These are phyloP conservation scores for Hypocryptadius cinnamomeus DNA, from an alignment of 2,113 vertebrate genomes.

Conservation along the genomic window DNA sequence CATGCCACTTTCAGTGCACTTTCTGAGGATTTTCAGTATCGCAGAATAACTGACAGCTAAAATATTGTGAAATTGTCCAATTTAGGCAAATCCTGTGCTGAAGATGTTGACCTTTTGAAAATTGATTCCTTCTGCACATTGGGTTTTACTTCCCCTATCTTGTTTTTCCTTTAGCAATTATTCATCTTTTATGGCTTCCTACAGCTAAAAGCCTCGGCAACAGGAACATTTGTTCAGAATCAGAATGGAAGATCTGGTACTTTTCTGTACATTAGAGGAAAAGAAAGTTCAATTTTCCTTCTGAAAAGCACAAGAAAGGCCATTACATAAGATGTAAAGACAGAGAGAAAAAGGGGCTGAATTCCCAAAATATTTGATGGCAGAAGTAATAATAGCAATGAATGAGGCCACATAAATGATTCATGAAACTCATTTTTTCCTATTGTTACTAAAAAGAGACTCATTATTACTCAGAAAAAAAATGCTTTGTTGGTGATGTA, in stretches of 20 bases:
- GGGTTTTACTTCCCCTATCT: slow-evolving; percentile 21
- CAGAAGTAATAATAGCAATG: slow-evolving; percentile 52
- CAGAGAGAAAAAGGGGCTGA: slow-evolving; percentile 35
- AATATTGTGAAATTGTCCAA: slow-evolving; percentile 15
- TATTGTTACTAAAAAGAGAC: slow-evolving; percentile 48
- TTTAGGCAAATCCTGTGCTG: slow-evolving; percentile 19
- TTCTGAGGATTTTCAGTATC: neutral
- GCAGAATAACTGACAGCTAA: slow-evolving; percentile 3
- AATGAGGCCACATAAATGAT: slow-evolving; percentile 51
- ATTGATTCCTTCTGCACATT: slow-evolving; percentile 15
- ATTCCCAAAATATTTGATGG: slow-evolving; percentile 61
- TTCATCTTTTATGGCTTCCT: slow-evolving; percentile 51
- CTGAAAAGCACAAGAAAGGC: slow-evolving; percentile 53
- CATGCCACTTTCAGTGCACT: neutral
- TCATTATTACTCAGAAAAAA: slow-evolving; percentile 46
- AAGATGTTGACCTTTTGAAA: slow-evolving; percentile 49
- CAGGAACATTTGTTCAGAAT: slow-evolving; percentile 41
- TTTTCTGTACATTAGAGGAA: slow-evolving; percentile 48
- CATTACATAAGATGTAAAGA: slow-evolving; percentile 47
- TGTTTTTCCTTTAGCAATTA: slow-evolving; percentile 49
- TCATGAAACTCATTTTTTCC: slow-evolving; percentile 45
- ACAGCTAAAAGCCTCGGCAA: slow-evolving; percentile 37
- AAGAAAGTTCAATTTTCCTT: slow-evolving; percentile 59
- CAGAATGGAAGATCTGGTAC: slow-evolving; percentile 48
- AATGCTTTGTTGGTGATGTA: slow-evolving; percentile 35